A percentile compares a stretch with the other conserved stretches of the same genome.
phyloP scores from a whole-genome alignment of 2,888 invertebrate genomes.

The Metallyticus violacea region DNA sequence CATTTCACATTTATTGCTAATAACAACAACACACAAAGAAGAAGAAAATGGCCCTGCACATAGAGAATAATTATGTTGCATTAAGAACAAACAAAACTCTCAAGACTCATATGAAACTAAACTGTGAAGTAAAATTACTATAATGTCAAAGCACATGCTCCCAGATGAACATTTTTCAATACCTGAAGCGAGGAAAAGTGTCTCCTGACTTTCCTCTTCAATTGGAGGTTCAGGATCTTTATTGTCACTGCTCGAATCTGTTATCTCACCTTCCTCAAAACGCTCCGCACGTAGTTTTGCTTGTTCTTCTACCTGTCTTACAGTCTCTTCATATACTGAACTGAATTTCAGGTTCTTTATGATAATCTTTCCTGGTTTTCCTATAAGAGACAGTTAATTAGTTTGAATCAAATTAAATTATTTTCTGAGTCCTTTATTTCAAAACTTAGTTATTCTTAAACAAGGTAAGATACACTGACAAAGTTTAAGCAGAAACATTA shows the following conservation, averaged over 20 bases:
- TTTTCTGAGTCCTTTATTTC: no score
- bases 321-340: constrained; percentile 62
- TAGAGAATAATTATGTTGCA: no score
- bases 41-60: no score
- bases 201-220: constrained; percentile 14
- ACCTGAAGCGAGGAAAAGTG: background rate
- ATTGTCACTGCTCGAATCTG: constrained; percentile 36
- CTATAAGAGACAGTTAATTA: constrained; percentile 36
- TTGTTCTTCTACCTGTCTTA: constrained; percentile 59
- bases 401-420: no score
- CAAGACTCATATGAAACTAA: no score
- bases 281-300: constrained; percentile 58
- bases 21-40: no score
- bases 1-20: no score
- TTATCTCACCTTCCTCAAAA: constrained; percentile 63
- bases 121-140: no score
- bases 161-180: background rate
- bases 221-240: constrained; percentile 37
- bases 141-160: background rate
- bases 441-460: no score
- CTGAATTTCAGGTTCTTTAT: constrained; percentile 69
- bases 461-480: no score
- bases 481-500: no score
- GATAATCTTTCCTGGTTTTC: constrained; percentile 55
- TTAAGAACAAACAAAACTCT: no score